These are phyloP conservation scores for Luperina testacea DNA, from an alignment of 2,888 invertebrate species.

Conservation along the genomic window DNA sequence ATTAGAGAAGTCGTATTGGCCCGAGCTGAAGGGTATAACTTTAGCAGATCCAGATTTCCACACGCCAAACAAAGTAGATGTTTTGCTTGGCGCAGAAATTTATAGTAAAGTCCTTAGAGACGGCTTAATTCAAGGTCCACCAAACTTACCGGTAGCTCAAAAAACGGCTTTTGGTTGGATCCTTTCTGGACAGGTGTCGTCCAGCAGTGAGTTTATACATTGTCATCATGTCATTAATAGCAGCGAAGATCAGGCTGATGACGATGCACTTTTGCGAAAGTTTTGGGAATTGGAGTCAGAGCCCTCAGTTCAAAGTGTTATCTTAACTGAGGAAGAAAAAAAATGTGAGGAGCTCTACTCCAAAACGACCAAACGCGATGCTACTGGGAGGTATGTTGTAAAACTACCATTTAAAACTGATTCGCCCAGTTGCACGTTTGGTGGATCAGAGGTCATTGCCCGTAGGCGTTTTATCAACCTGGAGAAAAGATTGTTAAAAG, in stretches of 20 bases:
- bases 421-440: background rate
- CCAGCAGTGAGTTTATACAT: background rate
- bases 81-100: too few species aligned
- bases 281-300: too few species aligned
- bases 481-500: background rate
- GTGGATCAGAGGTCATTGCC: conserved; percentile 1
- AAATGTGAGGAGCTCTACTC: too few species aligned
- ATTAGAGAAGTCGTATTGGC: too few species aligned
- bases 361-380: too few species aligned
- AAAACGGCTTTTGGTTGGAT: background rate
- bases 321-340: too few species aligned
- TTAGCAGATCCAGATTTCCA: too few species aligned
- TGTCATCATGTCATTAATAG: background rate
- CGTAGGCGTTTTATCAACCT: background rate
- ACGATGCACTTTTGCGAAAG: background rate
- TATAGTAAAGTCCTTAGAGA: background rate
- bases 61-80: too few species aligned
- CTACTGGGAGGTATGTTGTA: too few species aligned
- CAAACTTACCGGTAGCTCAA: background rate
- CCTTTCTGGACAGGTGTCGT: background rate
- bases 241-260: background rate
- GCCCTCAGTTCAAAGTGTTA: too few species aligned
- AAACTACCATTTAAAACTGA: too few species aligned
- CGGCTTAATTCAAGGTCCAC: background rate
- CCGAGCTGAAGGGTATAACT: too few species aligned